Conservation (phyloP, 1,140 invertebrate species). For the Potamilus streckersoni region DNA sequence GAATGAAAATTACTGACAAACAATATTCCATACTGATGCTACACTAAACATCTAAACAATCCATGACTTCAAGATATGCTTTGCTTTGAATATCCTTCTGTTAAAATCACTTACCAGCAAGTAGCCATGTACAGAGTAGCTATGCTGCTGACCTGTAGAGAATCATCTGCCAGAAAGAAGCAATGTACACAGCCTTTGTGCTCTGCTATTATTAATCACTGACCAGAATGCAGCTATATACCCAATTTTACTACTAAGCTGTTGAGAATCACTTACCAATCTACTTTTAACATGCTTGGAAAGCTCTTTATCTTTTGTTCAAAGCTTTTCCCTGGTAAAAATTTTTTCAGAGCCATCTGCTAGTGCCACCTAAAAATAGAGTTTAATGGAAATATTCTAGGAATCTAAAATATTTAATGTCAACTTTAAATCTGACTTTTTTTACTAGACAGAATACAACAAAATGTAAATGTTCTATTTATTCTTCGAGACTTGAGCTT, state of each 20-base stretch:
- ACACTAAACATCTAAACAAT: not conserved
- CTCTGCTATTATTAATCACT: conserved; percentile 13
- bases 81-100: not conserved
- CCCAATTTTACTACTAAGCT: not conserved
- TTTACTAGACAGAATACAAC: no score
- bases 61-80: not conserved
- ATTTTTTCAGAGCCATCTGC: conserved; percentile 64
- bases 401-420: conserved; percentile 1
- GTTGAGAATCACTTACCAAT: conserved; percentile 53
- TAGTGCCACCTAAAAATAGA: conserved; percentile 65
- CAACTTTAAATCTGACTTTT: not conserved
- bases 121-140: not conserved
- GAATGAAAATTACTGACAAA: not conserved
- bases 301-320: conserved; percentile 64
- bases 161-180: conserved; percentile 50
- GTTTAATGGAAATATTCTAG: not conserved
- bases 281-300: conserved; percentile 67
- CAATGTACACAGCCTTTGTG: not conserved
- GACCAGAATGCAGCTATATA: conserved; percentile 43
- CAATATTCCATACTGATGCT: not conserved
- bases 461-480: not conserved
- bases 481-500: not conserved
- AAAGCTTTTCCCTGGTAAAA: conserved; percentile 66
- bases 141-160: not conserved
- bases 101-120: no score